These are phyloP conservation scores for Chlorodrepanis virens DNA, from an alignment of 2,113 vertebrate genomes.

Conservation along the genomic window DNA sequence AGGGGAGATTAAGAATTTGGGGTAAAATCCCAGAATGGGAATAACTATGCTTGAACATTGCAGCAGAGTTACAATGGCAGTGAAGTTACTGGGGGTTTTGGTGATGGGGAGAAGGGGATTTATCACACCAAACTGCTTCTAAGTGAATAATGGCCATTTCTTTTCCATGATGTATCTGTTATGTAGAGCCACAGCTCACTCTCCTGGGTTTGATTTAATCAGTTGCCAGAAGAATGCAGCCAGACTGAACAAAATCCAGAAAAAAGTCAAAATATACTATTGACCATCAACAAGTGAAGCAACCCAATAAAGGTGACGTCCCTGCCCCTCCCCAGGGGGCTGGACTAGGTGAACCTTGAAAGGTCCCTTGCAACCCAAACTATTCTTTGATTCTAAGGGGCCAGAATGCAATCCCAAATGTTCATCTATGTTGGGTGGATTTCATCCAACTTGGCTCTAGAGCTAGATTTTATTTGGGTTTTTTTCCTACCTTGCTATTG, in stretches of 20 bases:
- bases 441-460: background rate
- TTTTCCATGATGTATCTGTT: background rate
- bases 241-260: background rate
- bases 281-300: background rate
- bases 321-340: background rate
- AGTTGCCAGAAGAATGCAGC: background rate
- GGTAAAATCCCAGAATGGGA: background rate
- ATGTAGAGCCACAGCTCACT: background rate
- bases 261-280: background rate
- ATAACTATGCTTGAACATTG: background rate
- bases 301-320: background rate
- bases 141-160: background rate
- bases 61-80: background rate
- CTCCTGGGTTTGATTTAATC: background rate
- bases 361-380: background rate
- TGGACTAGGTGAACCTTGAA: background rate
- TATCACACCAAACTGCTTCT: background rate
- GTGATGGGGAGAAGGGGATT: background rate
- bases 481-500: conserved; percentile 26
- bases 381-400: background rate
- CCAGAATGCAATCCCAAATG: background rate
- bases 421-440: fast-evolving
- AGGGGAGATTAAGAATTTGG: background rate
- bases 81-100: background rate
- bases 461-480: background rate